Evolutionary conservation across 2,113 vertebrate species (phyloP).

Genomic region (Casuarius casuarius): DNA sequence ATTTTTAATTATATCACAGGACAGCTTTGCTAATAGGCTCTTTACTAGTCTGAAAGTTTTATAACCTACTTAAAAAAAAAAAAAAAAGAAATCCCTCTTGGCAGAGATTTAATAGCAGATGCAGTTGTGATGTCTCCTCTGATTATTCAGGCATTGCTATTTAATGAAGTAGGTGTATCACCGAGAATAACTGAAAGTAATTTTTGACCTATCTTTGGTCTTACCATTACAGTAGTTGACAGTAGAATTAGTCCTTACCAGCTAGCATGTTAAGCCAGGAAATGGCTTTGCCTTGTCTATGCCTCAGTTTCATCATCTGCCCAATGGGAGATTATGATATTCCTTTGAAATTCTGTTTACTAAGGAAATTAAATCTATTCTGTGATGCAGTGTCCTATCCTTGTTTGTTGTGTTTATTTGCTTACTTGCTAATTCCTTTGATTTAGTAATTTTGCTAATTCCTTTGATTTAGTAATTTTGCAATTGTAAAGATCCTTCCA

Average conservation of each 20-base stretch:
- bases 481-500: not conserved
- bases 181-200: not conserved
- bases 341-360: not conserved
- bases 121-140: not conserved
- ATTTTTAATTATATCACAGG: not conserved
- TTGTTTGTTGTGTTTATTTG: not conserved
- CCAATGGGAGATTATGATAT: not conserved
- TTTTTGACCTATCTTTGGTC: not conserved
- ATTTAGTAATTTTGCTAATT: not conserved
- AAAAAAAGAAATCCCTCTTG: not conserved
- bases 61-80: slow-evolving; percentile 4
- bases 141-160: not conserved
- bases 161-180: not conserved
- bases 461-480: not conserved
- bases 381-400: not conserved
- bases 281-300: not conserved
- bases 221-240: not conserved
- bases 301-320: not conserved
- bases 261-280: not conserved
- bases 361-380: not conserved
- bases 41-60: slow-evolving; percentile 17
- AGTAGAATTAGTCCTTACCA: not conserved
- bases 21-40: not conserved
- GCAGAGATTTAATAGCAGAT: not conserved
- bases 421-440: not conserved